Base-by-base conservation (phyloP, 2,113 vertebrate species). In the Oryzias javanicus region DNA sequence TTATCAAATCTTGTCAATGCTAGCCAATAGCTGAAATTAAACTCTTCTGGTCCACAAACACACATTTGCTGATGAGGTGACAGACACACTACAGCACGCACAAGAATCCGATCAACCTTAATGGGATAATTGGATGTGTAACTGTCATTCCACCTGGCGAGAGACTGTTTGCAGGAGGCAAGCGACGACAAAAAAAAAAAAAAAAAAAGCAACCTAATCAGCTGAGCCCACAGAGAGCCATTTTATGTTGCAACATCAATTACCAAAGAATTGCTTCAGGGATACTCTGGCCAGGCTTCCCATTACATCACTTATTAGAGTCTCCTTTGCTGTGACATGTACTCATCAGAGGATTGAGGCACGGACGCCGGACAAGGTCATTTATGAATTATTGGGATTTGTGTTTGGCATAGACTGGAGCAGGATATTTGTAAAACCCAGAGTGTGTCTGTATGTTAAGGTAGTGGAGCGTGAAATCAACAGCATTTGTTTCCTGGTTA, bases 221-320 rank as follows among this genome's bases (percentile, higher is more conserved):
- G 76, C 64, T 55, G 2, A 64, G 74, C 54, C 81, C 67, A 55
- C 52, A 18, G 76, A 87, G 86, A 90, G 81, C 70, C 76, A 86
- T 88, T 86, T 88, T 76, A 83, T 76, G 72, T 72, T 62, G 75
- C 74, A 79, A 82, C 78, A 86, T 76, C 86, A 89, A 89, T 91
- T 89, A 89, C 80, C 60, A 81, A 83, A 65, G 60, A 85, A 91
- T 88, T 88, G 87, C 88, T 85, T 86, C 60, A 71, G 83, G 83
- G 83, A 85, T 79, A 52, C 72, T 81, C 78, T 44, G 70, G 59
- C 87, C 73, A 51, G 82, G 70, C 72, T 80, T 75, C 77, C 83
- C 82, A 82, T 66, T 77, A 74, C 76, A 84, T 78, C 76, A 79
- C 75, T 88, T 86, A 88, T 90, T 86, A 88, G 84, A 72, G 76